Evolutionary conservation across 1,140 invertebrate genomes (phyloP), one percentile per base, ranked within the genome.

Genomic region (Drosophila chauvacae): DNA sequence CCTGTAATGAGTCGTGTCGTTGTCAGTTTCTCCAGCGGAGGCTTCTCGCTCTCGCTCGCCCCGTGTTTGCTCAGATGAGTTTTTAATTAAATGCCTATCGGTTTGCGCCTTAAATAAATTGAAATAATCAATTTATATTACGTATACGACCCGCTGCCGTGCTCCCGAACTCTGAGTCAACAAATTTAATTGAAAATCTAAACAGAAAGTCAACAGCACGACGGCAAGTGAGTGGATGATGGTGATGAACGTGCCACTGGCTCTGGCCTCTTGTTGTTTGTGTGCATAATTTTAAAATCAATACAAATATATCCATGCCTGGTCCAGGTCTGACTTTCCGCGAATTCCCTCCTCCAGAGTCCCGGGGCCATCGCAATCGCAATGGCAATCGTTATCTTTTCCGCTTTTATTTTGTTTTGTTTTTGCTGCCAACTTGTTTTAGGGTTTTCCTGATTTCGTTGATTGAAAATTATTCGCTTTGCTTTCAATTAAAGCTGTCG

Each of bases 161-260:
- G 47, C 42, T 45, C 48, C 55, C 66, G 66, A 70, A 59, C 69
- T 72, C 68, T 75, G 68, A 71, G 87, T 82, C 84, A 91, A 88
- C 84, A 91, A 91, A 90, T 91, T 91, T 91, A 91, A 91, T 91
- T 91, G 88, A 91, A 91, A 91, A 91, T 91, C 88, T 91, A 91
- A 91, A 91, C 88, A 91, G 85, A 83, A 69, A 91, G 82, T 87
- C 83, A 90, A 91, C 84, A 86, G 48, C 50, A 68, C 74, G 70
- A 58, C 60, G 66, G 66, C 66, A 77, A 77, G 75, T 58, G 73
- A 78, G 73, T 37, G 33, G 33, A 23, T 20, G 48, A 51, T 55
- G 51, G 48, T 58, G 69, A 78, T 66, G 76, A 61, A 78, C 76
- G 76, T 78, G 75, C 73, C 45, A 37, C 51, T 76, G 71, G 48